Conservation (phyloP, 2,888 invertebrate genomes). For the Blastobasis adustella region DNA sequence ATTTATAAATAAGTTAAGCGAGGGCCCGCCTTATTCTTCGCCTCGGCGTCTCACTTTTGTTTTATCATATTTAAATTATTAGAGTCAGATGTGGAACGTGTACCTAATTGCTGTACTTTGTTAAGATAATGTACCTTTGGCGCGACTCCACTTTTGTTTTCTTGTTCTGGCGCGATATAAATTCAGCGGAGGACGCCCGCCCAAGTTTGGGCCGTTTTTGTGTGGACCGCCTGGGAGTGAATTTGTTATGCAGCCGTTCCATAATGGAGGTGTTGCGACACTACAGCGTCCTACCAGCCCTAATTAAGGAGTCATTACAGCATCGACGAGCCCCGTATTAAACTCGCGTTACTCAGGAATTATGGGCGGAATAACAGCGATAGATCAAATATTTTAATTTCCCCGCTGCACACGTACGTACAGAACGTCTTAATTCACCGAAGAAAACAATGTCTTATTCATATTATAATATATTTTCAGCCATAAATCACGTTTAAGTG, state of each 20-base stretch:
- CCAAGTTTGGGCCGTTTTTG: slow-evolving; percentile 67
- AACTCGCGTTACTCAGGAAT: neutral
- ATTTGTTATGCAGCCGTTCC: slow-evolving; percentile 58
- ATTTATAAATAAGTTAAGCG: slow-evolving; percentile 73
- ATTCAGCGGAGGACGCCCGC: slow-evolving; percentile 64
- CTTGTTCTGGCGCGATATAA: slow-evolving; percentile 69
- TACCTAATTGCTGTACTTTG: slow-evolving; percentile 75
- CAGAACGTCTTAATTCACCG: slow-evolving; percentile 49
- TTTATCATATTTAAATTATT: slow-evolving; percentile 76
- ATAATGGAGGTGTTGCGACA: too few species aligned
- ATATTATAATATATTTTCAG: slow-evolving; percentile 65
- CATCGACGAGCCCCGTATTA: too few species aligned
- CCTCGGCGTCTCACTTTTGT: slow-evolving; percentile 62
- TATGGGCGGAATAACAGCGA: slow-evolving; percentile 10
- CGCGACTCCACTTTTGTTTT: slow-evolving; percentile 73
- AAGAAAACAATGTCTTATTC: slow-evolving; percentile 68
- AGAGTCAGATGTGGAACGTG: slow-evolving; percentile 75
- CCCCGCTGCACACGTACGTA: slow-evolving; percentile 42
- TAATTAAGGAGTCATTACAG: too few species aligned
- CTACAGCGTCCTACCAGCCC: too few species aligned
- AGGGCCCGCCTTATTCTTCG: slow-evolving; percentile 62
- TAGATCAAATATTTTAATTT: slow-evolving; percentile 39
- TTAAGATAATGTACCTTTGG: slow-evolving; percentile 75
- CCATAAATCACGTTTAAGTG: slow-evolving; percentile 71
- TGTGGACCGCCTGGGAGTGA: slow-evolving; percentile 53